Evolutionary conservation across 2,113 vertebrate species (phyloP).

Genomic region (Trematomus loennbergii): DNA sequence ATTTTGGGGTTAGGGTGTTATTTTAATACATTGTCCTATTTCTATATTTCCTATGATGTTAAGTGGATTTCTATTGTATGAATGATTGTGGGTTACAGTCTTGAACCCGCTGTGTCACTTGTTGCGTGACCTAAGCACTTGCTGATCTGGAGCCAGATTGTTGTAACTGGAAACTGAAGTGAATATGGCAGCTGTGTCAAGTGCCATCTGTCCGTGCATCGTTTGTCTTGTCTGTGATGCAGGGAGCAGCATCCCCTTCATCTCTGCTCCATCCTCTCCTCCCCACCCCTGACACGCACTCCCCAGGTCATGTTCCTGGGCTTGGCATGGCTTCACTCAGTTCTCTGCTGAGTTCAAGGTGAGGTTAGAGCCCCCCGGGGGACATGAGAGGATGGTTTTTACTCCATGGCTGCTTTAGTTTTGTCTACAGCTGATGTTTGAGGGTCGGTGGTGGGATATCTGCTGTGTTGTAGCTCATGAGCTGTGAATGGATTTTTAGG

Average conservation of each 20-base stretch:
- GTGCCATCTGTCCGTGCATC: conserved; percentile 77
- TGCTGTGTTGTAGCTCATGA: conserved; percentile 38
- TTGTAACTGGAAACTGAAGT: conserved; percentile 63
- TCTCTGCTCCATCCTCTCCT: conserved; percentile 41
- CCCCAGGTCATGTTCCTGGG: conserved; percentile 79
- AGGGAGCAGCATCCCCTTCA: conserved; percentile 63
- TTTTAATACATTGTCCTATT: not conserved
- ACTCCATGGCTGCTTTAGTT: conserved; percentile 74
- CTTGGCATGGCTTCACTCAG: conserved; percentile 82
- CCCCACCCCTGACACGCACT: conserved; percentile 28
- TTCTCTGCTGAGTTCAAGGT: conserved; percentile 72
- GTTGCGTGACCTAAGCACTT: conserved; percentile 19
- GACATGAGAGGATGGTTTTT: conserved; percentile 60
- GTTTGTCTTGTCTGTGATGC: conserved; percentile 75
- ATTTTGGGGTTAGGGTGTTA: no score
- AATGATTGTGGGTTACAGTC: not conserved
- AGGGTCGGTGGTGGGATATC: conserved; percentile 49
- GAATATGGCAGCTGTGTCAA: conserved; percentile 59
- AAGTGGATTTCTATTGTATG: not conserved
- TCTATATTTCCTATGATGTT: not conserved
- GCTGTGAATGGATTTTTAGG: conserved; percentile 57
- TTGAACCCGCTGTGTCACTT: conserved; percentile 10
- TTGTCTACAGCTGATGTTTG: conserved; percentile 84
- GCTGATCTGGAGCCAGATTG: conserved; percentile 39
- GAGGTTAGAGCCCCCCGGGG: conserved; percentile 62